Conservation (phyloP, 2,888 invertebrate species). For the Melieria crassipennis region DNA sequence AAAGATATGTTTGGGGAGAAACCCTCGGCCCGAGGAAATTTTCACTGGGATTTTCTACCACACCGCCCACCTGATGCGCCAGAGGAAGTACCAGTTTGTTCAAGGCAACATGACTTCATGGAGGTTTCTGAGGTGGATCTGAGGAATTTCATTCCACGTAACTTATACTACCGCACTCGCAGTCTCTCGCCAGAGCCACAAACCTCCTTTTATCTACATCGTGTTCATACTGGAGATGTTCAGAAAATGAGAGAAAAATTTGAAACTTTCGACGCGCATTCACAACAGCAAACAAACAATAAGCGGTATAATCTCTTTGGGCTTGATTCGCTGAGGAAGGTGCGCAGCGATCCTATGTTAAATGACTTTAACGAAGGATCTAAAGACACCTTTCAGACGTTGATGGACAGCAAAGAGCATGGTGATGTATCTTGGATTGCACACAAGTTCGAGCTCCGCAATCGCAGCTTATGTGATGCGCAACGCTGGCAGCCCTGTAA, state of each 20-base stretch:
- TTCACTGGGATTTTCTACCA: slow-evolving; percentile 67
- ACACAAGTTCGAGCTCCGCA: slow-evolving; percentile 70
- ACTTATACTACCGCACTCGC: slow-evolving; percentile 73
- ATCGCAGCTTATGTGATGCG: slow-evolving; percentile 35
- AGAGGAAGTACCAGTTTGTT: slow-evolving; percentile 27
- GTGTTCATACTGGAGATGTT: slow-evolving; percentile 81
- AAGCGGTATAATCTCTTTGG: slow-evolving; percentile 58
- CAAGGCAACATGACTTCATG: slow-evolving; percentile 40
- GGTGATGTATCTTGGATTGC: slow-evolving; percentile 73
- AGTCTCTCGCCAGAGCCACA: slow-evolving; percentile 78
- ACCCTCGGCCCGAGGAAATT: slow-evolving; percentile 66
- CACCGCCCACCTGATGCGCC: slow-evolving; percentile 67
- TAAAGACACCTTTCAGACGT: slow-evolving; percentile 67
- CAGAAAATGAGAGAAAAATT: slow-evolving; percentile 80
- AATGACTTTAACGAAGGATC: slow-evolving; percentile 68
- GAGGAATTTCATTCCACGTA: slow-evolving; percentile 53
- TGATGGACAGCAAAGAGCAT: slow-evolving; percentile 49
- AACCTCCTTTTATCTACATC: slow-evolving; percentile 75
- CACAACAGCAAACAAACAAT: background rate
- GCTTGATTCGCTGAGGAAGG: slow-evolving; percentile 69
- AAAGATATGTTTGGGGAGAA: slow-evolving; percentile 86
- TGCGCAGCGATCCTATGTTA: slow-evolving; percentile 83
- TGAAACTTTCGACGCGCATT: slow-evolving; percentile 66
- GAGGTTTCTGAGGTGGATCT: slow-evolving; percentile 32
- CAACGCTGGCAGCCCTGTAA: slow-evolving; percentile 62